These are phyloP conservation scores for Capitella teleta DNA, from an alignment of 1,140 invertebrate genomes.

Conservation along the genomic window DNA sequence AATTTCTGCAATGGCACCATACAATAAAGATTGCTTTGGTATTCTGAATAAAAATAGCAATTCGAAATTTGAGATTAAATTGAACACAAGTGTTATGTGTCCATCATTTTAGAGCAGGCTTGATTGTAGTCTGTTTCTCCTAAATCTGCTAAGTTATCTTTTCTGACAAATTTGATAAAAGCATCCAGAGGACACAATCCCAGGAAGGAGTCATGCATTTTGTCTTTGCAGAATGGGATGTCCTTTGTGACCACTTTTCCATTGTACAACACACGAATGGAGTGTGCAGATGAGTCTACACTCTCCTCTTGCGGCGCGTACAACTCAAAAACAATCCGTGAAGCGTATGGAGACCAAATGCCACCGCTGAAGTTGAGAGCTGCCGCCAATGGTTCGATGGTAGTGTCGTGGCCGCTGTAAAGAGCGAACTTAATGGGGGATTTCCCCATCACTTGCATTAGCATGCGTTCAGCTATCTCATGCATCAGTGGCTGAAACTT, in stretches of 20 bases:
- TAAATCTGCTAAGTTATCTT: conserved; percentile 7
- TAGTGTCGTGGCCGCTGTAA: conserved; percentile 85
- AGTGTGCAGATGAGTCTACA: conserved; percentile 39
- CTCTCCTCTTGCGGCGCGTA: conserved; percentile 40
- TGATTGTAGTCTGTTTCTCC: not conserved
- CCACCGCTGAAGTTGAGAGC: conserved; percentile 60
- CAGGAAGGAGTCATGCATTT: conserved; percentile 12
- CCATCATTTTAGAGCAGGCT: not conserved
- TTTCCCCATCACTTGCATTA: conserved; percentile 59
- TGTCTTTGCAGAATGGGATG: conserved; percentile 59
- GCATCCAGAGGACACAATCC: conserved; percentile 30
- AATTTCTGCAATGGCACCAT: no score
- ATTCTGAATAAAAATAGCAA: not conserved
- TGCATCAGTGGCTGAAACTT: conserved; percentile 37
- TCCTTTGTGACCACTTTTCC: conserved; percentile 73
- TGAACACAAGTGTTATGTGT: not conserved
- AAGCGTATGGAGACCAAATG: conserved; percentile 60
- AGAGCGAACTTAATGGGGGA: conserved; percentile 61
- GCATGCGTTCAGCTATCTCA: conserved; percentile 52
- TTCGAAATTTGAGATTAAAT: not conserved
- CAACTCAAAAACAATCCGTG: conserved; percentile 69
- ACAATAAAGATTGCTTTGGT: no score
- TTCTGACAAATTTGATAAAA: conserved; percentile 29
- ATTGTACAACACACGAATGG: conserved; percentile 71
- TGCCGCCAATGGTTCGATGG: conserved; percentile 66